phyloP scores from a whole-genome alignment of 2,797 vertebrate species.

The Chromobotia macracanthus region DNA sequence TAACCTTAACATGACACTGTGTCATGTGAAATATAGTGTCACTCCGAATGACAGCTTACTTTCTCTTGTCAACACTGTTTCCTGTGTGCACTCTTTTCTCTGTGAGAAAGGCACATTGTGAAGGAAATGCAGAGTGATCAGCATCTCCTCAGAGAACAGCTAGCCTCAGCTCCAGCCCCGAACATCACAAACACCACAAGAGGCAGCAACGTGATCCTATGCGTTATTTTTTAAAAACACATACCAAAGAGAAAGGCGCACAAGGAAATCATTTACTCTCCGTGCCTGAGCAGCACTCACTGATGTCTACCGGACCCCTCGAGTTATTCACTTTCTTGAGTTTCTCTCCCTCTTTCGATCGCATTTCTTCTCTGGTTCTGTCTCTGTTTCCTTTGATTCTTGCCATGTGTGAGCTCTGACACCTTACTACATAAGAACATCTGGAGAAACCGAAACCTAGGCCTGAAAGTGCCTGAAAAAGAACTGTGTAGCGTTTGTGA shows the following conservation, averaged over 20 bases:
- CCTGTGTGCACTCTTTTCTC: background rate
- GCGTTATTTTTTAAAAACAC: constrained; percentile 53
- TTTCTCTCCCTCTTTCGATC: constrained; percentile 46
- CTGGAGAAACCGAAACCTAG: constrained; percentile 49
- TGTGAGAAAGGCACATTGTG: constrained; percentile 23
- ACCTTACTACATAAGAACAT: constrained; percentile 49
- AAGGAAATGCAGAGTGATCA: constrained; percentile 36
- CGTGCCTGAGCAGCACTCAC: constrained; percentile 46
- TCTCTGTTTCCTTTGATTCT: constrained; percentile 46
- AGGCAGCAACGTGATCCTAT: constrained; percentile 50
- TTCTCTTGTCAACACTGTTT: background rate
- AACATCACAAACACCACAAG: constrained; percentile 43
- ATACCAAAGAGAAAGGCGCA: constrained; percentile 53
- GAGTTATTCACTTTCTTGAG: constrained; percentile 56
- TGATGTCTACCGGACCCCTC: constrained; percentile 59
- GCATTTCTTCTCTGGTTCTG: constrained; percentile 37
- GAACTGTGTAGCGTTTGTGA: constrained; percentile 4
- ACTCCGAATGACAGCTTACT: constrained; percentile 19
- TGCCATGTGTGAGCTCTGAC: constrained; percentile 55
- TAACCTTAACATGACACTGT: too few species aligned
- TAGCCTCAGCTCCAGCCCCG: constrained; percentile 11
- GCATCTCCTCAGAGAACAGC: constrained; percentile 6
- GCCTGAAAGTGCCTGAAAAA: constrained; percentile 24
- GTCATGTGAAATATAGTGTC: background rate
- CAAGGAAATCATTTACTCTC: constrained; percentile 62